Conservation (phyloP, 2,113 vertebrate species). For the Raja brachyura region DNA sequence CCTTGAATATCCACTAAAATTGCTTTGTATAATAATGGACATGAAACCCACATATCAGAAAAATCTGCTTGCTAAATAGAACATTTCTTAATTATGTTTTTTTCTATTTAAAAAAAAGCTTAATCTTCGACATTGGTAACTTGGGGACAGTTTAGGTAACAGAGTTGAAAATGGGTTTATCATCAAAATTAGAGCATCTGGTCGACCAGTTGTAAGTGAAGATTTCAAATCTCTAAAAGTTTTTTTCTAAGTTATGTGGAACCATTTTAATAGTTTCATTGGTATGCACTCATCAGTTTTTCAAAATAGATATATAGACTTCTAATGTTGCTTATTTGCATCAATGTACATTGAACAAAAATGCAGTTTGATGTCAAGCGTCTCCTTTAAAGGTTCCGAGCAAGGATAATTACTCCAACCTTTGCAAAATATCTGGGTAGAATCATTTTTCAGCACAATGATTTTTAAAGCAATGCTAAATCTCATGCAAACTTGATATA, state of each 20-base stretch:
- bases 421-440: too few relatives aligned
- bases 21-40: background rate
- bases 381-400: background rate
- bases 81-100: background rate
- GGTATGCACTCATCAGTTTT: background rate
- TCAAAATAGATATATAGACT: too few relatives aligned
- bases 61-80: background rate
- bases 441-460: too few relatives aligned
- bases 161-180: background rate
- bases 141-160: background rate
- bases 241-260: background rate
- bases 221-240: background rate
- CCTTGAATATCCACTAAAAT: background rate
- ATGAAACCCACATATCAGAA: background rate
- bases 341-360: too few relatives aligned
- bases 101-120: background rate
- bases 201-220: background rate
- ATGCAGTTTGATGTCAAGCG: background rate
- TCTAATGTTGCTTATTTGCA: too few relatives aligned
- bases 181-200: background rate
- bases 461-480: background rate
- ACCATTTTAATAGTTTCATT: background rate
- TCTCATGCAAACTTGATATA: background rate
- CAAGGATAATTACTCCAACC: background rate
- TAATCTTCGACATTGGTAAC: background rate